Base-by-base conservation (phyloP, 2,888 invertebrate genomes). In the Drosophila nr. fundita region DNA sequence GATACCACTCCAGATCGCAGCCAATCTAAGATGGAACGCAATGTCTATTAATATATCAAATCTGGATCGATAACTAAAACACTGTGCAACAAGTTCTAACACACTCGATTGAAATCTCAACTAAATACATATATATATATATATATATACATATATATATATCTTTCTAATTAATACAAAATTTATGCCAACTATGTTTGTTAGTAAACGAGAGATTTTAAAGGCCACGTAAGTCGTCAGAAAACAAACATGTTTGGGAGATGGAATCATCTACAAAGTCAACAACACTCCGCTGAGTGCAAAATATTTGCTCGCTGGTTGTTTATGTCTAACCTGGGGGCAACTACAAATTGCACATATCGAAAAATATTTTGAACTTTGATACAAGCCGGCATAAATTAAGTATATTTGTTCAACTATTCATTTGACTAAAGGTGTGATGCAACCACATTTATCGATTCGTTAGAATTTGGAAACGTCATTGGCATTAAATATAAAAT, bases 1-100 rank as follows among this genome's bases (percentile, higher is more conserved):
- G 69, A 69, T 92, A 92, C 27, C 83, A 82, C 45, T 93, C 92
- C 69, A 92, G 71, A 66, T 92, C 91, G 49, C 89, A 86, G 45
- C 92, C 93, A 63, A 92, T 91, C 92, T 92, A 55, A 10, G 59
- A 30, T 48, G 21, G 21, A 42, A 50, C 18, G 13, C 30, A 57
- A 15, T 40, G 1, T 15, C 24, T 29, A 61, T 48, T 11, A 21
- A 49, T 40, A 34, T 15, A 15, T 42, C 21, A 29, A 18, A 13
- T 50, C 1, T 4, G 30, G 24, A 15, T 49, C 21, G 13, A 32
- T 30, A 34, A 15, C 15, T 2, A 10, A 2, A 45, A 66, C 70
- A 74, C 74, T 64, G 21, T 32, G 60, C 63, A 55, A 73, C 73
- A 67, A 50, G 42, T 15, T 7, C 10, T 0, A 40, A 42, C 38